Evolutionary conservation across 2,888 invertebrate species (phyloP), one percentile per base, ranked within the genome.

Genomic region (Fabriciana adippe): DNA sequence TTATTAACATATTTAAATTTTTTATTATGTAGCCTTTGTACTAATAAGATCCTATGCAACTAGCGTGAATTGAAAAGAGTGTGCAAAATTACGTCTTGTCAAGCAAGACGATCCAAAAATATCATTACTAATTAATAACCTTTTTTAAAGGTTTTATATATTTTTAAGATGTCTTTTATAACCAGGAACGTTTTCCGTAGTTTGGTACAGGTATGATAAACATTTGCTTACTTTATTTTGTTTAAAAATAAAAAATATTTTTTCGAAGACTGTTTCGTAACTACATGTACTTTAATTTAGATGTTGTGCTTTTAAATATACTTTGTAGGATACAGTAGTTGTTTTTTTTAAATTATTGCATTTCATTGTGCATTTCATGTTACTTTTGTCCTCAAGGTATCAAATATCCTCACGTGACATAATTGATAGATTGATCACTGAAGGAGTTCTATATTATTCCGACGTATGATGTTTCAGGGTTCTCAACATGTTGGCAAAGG

Each of bases 131-230:
- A 56, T 76, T 75, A 81, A 79, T 79, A 85, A 76, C 79, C 81
- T 83, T 84, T 80, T 59, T 64, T 73, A 74, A 79, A 79, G 77
- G 79, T 79, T 76, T 70, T n/a, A 31, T 59, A 63, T 69, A 72
- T 63, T 64, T 67, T 65, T 64, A 85, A 64, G 51, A 92, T 92
- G 92, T 90, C 91, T 67, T 77, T 90, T 64, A 86, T 92, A 67
- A 84, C 84, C 77, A 89, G 91, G 77, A 90, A 88, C 75, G 76
- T 90, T 74, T 84, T 87, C 74, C 87, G 91, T 72, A 82, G 86
- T 67, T 75, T 92, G 55, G 78, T 86, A 64, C 92, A 92, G 91
- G 92, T 92, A 86, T 72, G 67, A 70, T 75, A 63, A 48, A 41
- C 4, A 66, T 67, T 69, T 41, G 35, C 35, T 55, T 64, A 35